Evolutionary conservation across 2,888 invertebrate genomes (phyloP), one percentile per base, ranked within the genome.

Genomic region (Achlya flavicornis): DNA sequence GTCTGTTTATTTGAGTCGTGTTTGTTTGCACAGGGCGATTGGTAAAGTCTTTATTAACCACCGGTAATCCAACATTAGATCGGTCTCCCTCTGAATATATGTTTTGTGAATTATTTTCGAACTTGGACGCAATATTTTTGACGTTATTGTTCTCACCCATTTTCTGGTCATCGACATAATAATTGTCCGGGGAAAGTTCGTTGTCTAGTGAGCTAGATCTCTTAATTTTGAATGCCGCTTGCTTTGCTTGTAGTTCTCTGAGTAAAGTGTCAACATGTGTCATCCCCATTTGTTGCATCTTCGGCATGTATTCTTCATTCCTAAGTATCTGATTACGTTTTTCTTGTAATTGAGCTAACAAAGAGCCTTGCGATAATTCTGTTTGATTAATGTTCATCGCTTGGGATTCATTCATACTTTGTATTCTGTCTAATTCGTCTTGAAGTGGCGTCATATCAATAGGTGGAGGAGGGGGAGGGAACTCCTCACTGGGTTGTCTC

Each of bases 381-480:
- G 86, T 78, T 67, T 91, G 88, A 58, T 73, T 84, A 66, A 53
- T 10, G 19, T 66, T 83, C 80, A 83, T 90, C 80, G 72, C 70
- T 11, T 53, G 53, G 19, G 69, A 66, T 38, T 80, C 79, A 66
- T 80, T 85, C 10, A 74, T 69, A 46, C 79, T 83, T 76, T 91
- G 88, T 61, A 95, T 90, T 75, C 94, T 93, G 69, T 92, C 90
- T 8, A 95, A 84, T 83, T 96, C 95, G 70, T 96, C 95, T 66
- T 95, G 95, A 0, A 96, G 87, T 0, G 95, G 95, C 32, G 95
- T 95, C 68, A 96, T 90, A 71, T 97, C 96, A 60, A 97, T 94
- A 0, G 96, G 96, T 0, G 97, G 96, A 0, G 98, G 98, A n/a
- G 97, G 97, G 6, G 97, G 97, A 61, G 98, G 98, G 78, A 98